Evolutionary conservation across 2,888 invertebrate species (phyloP), one percentile per base, ranked within the genome.

Genomic region (Smittia sp.): DNA sequence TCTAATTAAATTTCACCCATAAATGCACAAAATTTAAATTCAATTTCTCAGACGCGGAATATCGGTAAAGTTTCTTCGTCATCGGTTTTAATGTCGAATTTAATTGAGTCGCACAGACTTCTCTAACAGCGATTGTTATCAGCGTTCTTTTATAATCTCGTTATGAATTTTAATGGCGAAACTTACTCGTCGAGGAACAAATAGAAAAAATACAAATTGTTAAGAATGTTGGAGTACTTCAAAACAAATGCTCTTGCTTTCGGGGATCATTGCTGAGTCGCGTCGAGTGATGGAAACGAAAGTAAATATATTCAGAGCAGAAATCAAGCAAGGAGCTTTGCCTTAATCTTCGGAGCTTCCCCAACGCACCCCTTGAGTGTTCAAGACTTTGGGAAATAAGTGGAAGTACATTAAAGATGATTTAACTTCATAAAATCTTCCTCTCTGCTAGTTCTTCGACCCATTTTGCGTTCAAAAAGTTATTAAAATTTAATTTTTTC

Each of bases 381-480:
- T 18, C 52, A 46, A 46, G 18, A 46, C 18, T 63, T 9, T 13
- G 24, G 27, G n/a, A 63, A 63, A 15, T 63, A 63, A 27, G 63
- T 63, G 63, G 63, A 63, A 63, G 63, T 63, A 63, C 63, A 63
- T 63, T 63, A 24, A 66, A 66, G 66, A 38, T 66, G 66, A 66
- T 66, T 39, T 66, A 66, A 66, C 38, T 38, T 66, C 39, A 66
- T 66, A 38, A 66, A 66, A 46, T 46, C 46, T 15, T n/a, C 11
- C n/a, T n/a, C 11, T 46, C 11, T 46, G 15, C 46, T 46, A 46
- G 46, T 46, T 46, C 15, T 46, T 46, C 46, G 46, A n/a, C 13
- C 13, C 46, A 3, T 46, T 46, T 15, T 24, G 65, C 20, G 65
- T n/a, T 18, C 20, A 18, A 66, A 39, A 66, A 24, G 66, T 66